phyloP scores from a whole-genome alignment of 2,797 vertebrate species.

The Borostomias antarcticus region DNA sequence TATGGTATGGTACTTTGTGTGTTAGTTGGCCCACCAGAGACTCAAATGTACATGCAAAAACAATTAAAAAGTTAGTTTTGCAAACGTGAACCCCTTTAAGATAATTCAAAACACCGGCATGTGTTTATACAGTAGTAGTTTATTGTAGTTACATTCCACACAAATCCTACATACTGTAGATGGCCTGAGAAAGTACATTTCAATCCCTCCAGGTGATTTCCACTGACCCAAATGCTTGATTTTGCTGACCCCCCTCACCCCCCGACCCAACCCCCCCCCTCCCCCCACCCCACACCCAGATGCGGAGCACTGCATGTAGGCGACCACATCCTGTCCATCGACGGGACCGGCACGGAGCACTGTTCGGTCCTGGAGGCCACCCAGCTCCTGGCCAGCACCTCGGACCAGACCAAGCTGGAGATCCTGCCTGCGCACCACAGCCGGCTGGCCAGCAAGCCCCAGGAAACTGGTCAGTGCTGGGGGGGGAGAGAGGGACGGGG shows the following conservation, averaged over 20 bases:
- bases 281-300: constrained; percentile 61
- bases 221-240: neutral
- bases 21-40: too few species aligned
- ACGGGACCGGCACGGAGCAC: constrained; percentile 92
- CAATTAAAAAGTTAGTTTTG: too few species aligned
- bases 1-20: too few species aligned
- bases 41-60: too few species aligned
- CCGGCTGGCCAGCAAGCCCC: constrained; percentile 81
- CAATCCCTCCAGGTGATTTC: neutral
- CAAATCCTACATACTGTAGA: too few species aligned
- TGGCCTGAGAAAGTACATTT: too few species aligned
- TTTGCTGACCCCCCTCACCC: neutral
- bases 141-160: too few species aligned
- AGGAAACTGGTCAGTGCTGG: constrained; percentile 85
- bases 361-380: constrained; percentile 92
- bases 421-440: constrained; percentile 88
- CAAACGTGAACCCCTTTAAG: too few species aligned
- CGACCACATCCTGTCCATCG: constrained; percentile 93
- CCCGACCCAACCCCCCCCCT: constrained; percentile 15
- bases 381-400: constrained; percentile 88
- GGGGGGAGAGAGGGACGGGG: too few species aligned
- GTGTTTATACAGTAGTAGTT: too few species aligned
- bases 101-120: too few species aligned
- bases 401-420: constrained; percentile 88
- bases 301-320: constrained; percentile 89